Percentiles rank a stretch among this genome's conserved stretches.
Evolutionary conservation across 2,113 vertebrate species (phyloP).

Genomic region (Tragelaphus strepsiceros): DNA sequence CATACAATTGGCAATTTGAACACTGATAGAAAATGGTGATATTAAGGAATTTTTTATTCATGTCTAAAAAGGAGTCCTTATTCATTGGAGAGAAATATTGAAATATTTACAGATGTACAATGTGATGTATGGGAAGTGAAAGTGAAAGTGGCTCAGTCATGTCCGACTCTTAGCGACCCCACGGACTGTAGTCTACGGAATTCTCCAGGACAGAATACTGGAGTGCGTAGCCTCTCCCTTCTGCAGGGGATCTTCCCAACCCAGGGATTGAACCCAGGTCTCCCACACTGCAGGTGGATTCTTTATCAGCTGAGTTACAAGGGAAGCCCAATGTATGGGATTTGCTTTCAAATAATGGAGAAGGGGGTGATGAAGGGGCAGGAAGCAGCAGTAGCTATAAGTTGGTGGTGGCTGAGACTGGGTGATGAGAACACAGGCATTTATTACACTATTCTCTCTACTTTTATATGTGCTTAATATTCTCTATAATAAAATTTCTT

Average conservation of each 20-base stretch:
- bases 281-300: not conserved
- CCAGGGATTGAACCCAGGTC: not conserved
- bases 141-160: not conserved
- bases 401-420: too few relatives aligned
- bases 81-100: not conserved
- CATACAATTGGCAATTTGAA: not conserved
- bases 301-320: not conserved
- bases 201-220: not conserved
- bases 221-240: not conserved
- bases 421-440: not conserved
- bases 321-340: not conserved
- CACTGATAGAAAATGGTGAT: not conserved
- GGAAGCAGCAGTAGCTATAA: not conserved
- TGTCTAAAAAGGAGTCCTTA: not conserved
- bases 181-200: not conserved
- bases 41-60: not conserved
- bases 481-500: not conserved
- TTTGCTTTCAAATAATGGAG: not conserved
- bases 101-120: not conserved
- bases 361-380: fast-evolving
- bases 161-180: not conserved
- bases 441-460: not conserved
- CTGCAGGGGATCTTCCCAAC: not conserved
- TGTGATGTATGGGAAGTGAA: not conserved
- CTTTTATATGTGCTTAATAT: not conserved